Evolutionary conservation across 2,113 vertebrate species (phyloP).

Genomic region (Halichoerus grypus): DNA sequence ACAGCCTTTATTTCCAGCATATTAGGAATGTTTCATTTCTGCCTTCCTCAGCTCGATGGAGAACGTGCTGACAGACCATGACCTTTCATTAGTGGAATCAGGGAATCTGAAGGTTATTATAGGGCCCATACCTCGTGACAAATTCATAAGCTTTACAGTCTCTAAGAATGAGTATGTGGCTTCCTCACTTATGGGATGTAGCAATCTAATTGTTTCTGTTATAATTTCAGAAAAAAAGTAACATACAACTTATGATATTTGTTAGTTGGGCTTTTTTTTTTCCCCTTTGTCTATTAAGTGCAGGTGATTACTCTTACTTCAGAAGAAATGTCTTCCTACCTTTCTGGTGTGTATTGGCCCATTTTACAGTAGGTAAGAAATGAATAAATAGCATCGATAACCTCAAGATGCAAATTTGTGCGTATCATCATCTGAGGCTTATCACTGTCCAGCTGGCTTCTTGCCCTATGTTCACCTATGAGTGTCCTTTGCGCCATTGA

Average conservation of each 20-base stretch:
- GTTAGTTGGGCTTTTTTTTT: background rate
- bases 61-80: constrained; percentile 86
- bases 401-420: background rate
- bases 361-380: background rate
- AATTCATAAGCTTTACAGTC: background rate
- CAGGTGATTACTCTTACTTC: background rate
- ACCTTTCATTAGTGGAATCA: constrained; percentile 85
- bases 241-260: background rate
- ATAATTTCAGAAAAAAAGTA: background rate
- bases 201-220: background rate
- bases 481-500: background rate
- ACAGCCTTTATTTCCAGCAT: constrained; percentile 77
- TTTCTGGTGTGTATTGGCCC: background rate
- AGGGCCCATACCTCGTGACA: constrained; percentile 83
- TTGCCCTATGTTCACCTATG: accelerated
- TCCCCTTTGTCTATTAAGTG: background rate
- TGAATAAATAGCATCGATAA: background rate
- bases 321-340: background rate
- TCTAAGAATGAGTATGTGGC: background rate
- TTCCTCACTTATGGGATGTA: background rate
- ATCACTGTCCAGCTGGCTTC: background rate
- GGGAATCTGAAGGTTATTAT: constrained; percentile 82
- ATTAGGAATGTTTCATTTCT: constrained; percentile 82
- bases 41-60: constrained; percentile 88
- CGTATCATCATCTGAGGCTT: accelerated